Percentiles rank a stretch among this genome's conserved stretches.
These are phyloP conservation scores for Rhinophrynus dorsalis DNA, from an alignment of 2,797 vertebrate species.

Conservation along the genomic window DNA sequence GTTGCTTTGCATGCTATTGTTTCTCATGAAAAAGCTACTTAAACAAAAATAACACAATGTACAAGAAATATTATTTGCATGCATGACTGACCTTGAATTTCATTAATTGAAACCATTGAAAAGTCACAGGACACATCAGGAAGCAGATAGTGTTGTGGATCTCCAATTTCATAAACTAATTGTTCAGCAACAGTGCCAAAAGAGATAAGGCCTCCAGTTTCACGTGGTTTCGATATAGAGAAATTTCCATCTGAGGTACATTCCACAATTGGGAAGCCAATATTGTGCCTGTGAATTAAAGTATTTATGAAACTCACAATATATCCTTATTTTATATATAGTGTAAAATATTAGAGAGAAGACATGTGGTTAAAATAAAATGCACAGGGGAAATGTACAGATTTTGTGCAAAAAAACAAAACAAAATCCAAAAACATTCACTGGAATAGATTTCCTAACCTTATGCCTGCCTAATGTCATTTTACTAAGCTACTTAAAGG, in stretches of 20 bases:
- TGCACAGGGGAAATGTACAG: neutral
- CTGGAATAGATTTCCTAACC: no score
- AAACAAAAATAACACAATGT: no score
- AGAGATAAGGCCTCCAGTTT: conserved; percentile 76
- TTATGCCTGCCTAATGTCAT: no score
- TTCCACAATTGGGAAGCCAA: conserved; percentile 81
- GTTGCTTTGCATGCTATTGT: no score
- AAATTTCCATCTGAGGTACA: conserved; percentile 78
- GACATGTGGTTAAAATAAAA: neutral
- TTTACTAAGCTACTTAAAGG: no score
- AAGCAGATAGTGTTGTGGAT: conserved; percentile 77
- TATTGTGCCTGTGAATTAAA: conserved; percentile 76
- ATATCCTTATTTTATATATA: neutral
- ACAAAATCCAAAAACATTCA: no score
- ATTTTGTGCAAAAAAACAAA: no score
- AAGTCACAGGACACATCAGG: conserved; percentile 86
- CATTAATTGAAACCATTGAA: conserved; percentile 75
- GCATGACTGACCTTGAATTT: conserved; percentile 72
- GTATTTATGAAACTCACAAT: conserved; percentile 24
- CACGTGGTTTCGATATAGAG: conserved; percentile 74
- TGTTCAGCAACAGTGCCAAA: conserved; percentile 83
- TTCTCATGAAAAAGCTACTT: no score
- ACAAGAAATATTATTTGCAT: neutral
- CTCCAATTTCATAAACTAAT: conserved; percentile 81
- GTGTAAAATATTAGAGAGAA: no score